phyloP scores from a whole-genome alignment of 2,797 vertebrate genomes.

The Acanthurus leucopareius region DNA sequence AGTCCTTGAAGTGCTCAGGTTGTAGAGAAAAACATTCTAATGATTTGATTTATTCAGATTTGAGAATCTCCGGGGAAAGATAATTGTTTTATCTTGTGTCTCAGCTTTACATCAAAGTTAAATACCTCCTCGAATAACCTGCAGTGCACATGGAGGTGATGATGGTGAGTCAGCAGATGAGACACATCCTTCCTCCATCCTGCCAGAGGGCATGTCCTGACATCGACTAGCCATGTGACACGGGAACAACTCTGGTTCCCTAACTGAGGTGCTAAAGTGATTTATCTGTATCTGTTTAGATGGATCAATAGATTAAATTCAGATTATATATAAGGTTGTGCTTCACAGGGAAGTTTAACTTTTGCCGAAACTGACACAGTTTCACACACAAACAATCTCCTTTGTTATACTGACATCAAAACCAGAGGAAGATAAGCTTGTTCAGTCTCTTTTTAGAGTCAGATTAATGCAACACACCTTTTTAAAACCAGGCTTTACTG shows the following conservation, averaged over 20 bases:
- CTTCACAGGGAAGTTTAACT: too few species aligned
- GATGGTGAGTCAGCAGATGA: constrained; percentile 65
- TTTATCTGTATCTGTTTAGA: not conserved
- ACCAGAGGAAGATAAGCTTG: not conserved
- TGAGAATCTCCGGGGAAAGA: constrained; percentile 15
- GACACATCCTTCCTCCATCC: constrained; percentile 74
- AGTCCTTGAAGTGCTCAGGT: constrained; percentile 17
- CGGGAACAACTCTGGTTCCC: not conserved
- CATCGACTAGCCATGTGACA: constrained; percentile 39
- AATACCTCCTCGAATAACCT: constrained; percentile 46
- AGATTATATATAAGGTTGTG: not conserved
- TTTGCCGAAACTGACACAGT: too few species aligned
- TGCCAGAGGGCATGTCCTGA: constrained; percentile 58
- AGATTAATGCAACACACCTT: not conserved
- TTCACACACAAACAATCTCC: too few species aligned
- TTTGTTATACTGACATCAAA: too few species aligned
- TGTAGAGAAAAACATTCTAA: not conserved
- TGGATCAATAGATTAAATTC: not conserved
- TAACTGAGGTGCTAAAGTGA: too few species aligned
- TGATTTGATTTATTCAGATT: constrained; percentile 25
- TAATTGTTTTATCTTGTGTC: constrained; percentile 1
- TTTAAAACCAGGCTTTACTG: constrained; percentile 1
- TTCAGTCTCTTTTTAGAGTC: not conserved
- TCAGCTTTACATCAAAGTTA: constrained; percentile 35
- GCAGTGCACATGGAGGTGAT: constrained; percentile 36